Evolutionary conservation across 2,888 invertebrate genomes (phyloP).

Genomic region (Orchesella flavescens): DNA sequence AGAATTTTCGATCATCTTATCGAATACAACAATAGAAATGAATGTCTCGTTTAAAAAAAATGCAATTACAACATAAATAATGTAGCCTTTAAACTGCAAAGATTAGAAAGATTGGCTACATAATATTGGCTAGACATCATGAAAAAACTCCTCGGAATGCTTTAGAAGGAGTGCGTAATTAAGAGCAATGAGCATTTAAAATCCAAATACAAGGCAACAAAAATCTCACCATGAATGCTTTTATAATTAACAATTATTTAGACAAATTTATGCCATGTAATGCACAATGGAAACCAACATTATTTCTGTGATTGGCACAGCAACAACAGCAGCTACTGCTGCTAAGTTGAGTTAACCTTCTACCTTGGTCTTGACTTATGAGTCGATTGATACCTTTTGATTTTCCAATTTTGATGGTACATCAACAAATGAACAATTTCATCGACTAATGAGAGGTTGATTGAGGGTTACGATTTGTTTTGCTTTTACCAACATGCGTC

Average conservation of each 20-base stretch:
- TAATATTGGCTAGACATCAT: too few species aligned
- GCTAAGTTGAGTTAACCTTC: not conserved
- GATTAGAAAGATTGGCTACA: too few species aligned
- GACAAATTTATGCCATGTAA: not conserved
- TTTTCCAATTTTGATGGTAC: conserved; percentile 1
- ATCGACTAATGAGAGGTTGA: not conserved
- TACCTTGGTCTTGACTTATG: not conserved
- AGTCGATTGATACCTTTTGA: not conserved
- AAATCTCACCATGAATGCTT: conserved; percentile 4
- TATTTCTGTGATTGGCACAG: not conserved
- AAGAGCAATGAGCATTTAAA: not conserved
- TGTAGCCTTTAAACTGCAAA: too few species aligned
- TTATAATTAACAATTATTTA: conserved; percentile 29
- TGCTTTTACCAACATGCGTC: not conserved
- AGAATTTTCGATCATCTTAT: too few species aligned
- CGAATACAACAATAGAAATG: too few species aligned
- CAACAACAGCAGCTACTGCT: too few species aligned
- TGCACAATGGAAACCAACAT: not conserved
- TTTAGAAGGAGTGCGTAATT: too few species aligned
- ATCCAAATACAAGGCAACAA: not conserved
- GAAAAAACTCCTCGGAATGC: too few species aligned
- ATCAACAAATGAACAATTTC: conserved; percentile 9
- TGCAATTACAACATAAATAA: too few species aligned
- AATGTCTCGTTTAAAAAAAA: too few species aligned
- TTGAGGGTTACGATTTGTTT: not conserved